A percentile compares a stretch with the other conserved stretches of the same genome.
phyloP scores from a whole-genome alignment of 2,888 invertebrate genomes.

The Brenthis hecate region DNA sequence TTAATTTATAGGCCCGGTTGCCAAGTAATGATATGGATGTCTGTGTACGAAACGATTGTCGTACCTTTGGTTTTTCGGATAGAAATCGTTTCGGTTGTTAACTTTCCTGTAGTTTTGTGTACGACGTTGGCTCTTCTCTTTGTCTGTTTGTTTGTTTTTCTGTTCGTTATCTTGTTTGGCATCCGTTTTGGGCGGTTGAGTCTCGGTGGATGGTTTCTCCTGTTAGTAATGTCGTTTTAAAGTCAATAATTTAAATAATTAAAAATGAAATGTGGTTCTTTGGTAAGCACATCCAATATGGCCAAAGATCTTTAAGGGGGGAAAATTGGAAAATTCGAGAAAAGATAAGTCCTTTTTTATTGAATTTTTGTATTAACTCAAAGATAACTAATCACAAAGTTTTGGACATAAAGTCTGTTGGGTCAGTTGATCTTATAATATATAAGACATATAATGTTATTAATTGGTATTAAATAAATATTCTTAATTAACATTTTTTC shows the following conservation, averaged over 20 bases:
- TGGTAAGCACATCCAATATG: no score
- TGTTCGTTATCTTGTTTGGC: slow-evolving; percentile 37
- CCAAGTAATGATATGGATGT: slow-evolving; percentile 72
- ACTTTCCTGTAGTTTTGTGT: slow-evolving; percentile 67
- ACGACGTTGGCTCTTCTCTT: slow-evolving; percentile 58
- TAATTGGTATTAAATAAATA: not conserved
- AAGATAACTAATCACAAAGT: no score
- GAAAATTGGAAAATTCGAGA: not conserved
- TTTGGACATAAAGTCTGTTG: no score
- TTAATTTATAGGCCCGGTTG: slow-evolving; percentile 78
- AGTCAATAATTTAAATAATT: no score
- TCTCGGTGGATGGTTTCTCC: slow-evolving; percentile 59
- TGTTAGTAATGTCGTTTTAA: slow-evolving; percentile 38
- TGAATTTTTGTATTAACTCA: no score
- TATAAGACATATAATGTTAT: no score
- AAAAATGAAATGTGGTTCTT: no score
- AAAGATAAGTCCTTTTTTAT: no score
- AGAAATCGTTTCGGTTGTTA: slow-evolving; percentile 64
- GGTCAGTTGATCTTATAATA: no score
- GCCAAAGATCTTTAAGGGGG: no score
- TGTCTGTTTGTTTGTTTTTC: slow-evolving; percentile 58
- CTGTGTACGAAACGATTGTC: slow-evolving; percentile 69
- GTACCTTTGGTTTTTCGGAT: slow-evolving; percentile 71
- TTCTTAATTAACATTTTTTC: not conserved
- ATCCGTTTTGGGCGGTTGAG: slow-evolving; percentile 39